Evolutionary conservation across 1,140 invertebrate genomes (phyloP), one percentile per base, ranked within the genome.

Genomic region (Drosophila obscura): DNA sequence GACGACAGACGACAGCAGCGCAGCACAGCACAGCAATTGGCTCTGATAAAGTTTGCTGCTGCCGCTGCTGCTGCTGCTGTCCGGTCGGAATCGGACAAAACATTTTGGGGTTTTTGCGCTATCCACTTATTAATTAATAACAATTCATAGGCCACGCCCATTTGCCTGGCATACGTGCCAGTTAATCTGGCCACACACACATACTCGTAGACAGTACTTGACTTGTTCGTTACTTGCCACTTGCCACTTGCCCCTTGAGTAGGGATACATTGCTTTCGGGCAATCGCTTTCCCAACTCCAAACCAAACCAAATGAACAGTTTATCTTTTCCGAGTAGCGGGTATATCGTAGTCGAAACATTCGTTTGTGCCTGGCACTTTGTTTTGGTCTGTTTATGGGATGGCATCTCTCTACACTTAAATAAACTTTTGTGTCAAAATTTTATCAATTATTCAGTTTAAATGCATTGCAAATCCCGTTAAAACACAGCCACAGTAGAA

Each of bases 381-480:
- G 19, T 69, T 67, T 66, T 44, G 43, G 55, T 60, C 53, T 66
- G 39, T 75, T 75, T 59, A 45, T 72, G 77, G 65, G 48, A 24
- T 48, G 50, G 19, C 31, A 59, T 39, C 22, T 22, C 48, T 62
- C 50, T 58, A 58, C 80, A 79, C 57, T 78, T 79, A 79, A 79
- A 83, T 79, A 71, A 83, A 64, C 76, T 75, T 72, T 46, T 85
- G 73, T 81, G 77, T 60, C 64, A 77, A 77, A 87, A 60, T 87
- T 62, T 66, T 49, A 78, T 85, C 74, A 87, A 75, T 78, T 87
- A 85, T 85, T 87, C 82, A 81, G 69, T 55, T 67, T 62, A 87
- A 81, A 87, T 75, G 62, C 74, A 51, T 52, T 50, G 64, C 69
- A 85, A 85, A 81, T 87, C 78, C 67, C 58, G 73, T 76, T 68